Evolutionary conservation across 2,888 invertebrate genomes (phyloP).

Genomic region (Bhutanitis thaidina): DNA sequence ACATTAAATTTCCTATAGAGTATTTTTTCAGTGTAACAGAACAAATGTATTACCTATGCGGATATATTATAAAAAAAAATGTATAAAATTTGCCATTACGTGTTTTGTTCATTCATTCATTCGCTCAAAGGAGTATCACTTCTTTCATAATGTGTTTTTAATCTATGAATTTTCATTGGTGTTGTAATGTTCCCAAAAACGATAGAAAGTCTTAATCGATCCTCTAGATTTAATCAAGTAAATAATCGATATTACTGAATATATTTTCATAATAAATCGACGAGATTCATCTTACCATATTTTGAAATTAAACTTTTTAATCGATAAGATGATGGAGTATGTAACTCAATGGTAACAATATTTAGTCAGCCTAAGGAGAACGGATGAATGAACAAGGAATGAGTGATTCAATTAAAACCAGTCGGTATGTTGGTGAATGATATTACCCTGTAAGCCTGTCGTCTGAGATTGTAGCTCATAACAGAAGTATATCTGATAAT

Average conservation of each 20-base stretch:
- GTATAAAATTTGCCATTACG: background rate
- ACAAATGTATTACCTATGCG: background rate
- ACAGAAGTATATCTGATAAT: background rate
- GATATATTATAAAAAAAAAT: background rate
- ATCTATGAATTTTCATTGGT: background rate
- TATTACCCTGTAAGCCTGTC: background rate
- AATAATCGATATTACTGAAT: no score
- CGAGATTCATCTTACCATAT: no score
- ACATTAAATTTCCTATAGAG: conserved; percentile 6
- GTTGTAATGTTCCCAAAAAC: no score
- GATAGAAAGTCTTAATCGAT: no score
- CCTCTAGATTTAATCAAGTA: no score
- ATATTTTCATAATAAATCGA: no score
- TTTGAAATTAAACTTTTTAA: no score
- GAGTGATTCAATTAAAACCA: background rate
- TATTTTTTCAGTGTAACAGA: conserved; percentile 23
- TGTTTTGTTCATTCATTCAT: conserved; percentile 3
- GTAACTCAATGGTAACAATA: no score
- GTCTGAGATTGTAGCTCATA: background rate
- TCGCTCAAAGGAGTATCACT: background rate
- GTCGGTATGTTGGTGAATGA: background rate
- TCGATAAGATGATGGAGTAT: no score
- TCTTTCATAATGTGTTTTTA: background rate
- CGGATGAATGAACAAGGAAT: conserved; percentile 5
- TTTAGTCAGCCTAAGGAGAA: no score